Base-by-base conservation (phyloP, 2,888 invertebrate species). In the Hyles lineata region DNA sequence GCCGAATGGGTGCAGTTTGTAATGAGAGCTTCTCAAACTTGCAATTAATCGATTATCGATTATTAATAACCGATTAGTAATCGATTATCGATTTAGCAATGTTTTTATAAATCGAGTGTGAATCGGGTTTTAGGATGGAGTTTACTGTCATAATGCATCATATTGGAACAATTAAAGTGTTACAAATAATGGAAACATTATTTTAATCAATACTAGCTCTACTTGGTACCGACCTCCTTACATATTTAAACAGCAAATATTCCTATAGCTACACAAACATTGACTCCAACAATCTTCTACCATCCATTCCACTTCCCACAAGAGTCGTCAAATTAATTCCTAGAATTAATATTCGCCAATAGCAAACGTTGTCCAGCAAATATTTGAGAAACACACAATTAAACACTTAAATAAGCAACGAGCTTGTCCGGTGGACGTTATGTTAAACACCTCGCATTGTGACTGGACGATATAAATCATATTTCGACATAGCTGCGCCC, bases 11-110 rank as follows among this genome's bases (percentile, higher is more conserved):
- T 55, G 73, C 70, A 35, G 19, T 67, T 43, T 67, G 32, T 67
- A 72, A 70, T 72, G 35, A 72, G 29, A n/a, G 70, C 21, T 52
- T 70, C 60, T 72, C 60, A 70, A 72, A 72, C 43, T 52, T 50
- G 21, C 7, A 23, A 25, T 70, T 70, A 55, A 58, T 55, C 52
- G 29, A 58, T 55, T 55, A 55, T 55, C 55, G n/a, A 43, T 43
- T 43, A 43, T 43, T 43, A 43, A 43, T 58, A 55, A 58, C n/a
- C 25, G n/a, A 58, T 55, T n/a, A n/a, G 17, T 7, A n/a, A 43
- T 43, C 43, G 15, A 55, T 55, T 7, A 55, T 55, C 55, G n/a
- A 55, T 55, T 55, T 55, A 1, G n/a, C 55, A 55, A 11, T n/a
- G 55, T 19, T 55, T n/a, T 55, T 6, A 55, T 19, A 7, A n/a